A percentile compares a stretch with the other conserved stretches of the same genome.
Conservation (phyloP, 2,888 invertebrate species). For the Parochlus steinenii region DNA sequence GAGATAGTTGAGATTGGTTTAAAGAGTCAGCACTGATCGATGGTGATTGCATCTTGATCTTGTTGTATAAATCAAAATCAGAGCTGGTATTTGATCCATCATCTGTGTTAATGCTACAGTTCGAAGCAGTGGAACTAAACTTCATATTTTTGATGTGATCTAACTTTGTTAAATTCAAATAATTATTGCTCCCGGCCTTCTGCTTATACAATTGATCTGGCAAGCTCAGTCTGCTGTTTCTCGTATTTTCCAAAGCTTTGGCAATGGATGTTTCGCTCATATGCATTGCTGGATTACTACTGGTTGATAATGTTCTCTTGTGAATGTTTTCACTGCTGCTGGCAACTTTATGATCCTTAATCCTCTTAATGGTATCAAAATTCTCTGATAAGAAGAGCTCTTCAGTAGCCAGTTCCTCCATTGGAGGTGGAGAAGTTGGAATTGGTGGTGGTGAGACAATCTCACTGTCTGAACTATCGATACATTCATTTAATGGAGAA, state of each 20-base stretch:
- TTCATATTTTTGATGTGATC: conserved; percentile 17
- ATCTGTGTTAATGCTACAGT: conserved; percentile 29
- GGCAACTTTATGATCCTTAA: too few relatives aligned
- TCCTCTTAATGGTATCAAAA: conserved; percentile 28
- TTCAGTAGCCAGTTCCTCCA: conserved; percentile 52
- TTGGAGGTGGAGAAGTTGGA: conserved; percentile 50
- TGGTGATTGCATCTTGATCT: conserved; percentile 25
- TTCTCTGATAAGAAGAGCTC: conserved; percentile 30
- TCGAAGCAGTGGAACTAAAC: conserved; percentile 27
- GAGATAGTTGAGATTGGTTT: conserved; percentile 24
- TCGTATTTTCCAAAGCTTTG: neutral
- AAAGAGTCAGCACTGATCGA: conserved; percentile 20
- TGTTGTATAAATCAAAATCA: conserved; percentile 28
- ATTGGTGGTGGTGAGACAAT: conserved; percentile 62
- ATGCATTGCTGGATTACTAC: conserved; percentile 24
- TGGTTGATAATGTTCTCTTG: conserved; percentile 10
- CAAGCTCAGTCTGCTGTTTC: conserved; percentile 26
- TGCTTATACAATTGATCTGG: conserved; percentile 28
- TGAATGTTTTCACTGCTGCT: conserved; percentile 10
- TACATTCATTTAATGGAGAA: conserved; percentile 40
- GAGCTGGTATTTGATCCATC: conserved; percentile 29
- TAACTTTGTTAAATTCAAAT: conserved; percentile 17
- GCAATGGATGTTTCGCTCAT: conserved; percentile 26
- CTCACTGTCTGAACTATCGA: conserved; percentile 69
- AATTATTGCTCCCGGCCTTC: conserved; percentile 14